phyloP scores from a whole-genome alignment of 2,113 vertebrate genomes.

The Hippocampus barbouri region DNA sequence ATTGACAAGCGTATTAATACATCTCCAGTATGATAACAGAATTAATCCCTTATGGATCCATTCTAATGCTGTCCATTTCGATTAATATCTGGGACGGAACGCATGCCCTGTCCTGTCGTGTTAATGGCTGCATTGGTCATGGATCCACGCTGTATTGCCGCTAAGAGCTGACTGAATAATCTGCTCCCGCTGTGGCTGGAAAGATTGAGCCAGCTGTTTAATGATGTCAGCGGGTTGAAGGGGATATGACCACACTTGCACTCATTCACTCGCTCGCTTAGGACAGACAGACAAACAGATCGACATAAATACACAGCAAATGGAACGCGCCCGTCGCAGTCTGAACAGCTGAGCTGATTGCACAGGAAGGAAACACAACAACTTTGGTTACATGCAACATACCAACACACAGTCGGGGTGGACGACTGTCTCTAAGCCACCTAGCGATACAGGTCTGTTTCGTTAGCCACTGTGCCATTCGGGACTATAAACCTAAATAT shows the following conservation, averaged over 20 bases:
- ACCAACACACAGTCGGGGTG: constrained; percentile 43
- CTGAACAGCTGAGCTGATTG: constrained; percentile 67
- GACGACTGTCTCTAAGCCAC: constrained; percentile 28
- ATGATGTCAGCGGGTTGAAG: constrained; percentile 71
- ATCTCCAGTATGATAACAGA: constrained; percentile 39
- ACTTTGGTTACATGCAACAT: constrained; percentile 41
- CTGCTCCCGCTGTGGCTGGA: constrained; percentile 71
- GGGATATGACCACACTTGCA: constrained; percentile 49
- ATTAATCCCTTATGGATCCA: constrained; percentile 65
- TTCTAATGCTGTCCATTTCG: constrained; percentile 61
- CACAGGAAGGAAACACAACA: constrained; percentile 63
- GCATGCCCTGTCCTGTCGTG: constrained; percentile 59
- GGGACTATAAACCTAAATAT: background rate
- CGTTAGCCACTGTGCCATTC: background rate
- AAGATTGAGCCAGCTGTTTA: constrained; percentile 75
- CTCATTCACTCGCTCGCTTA: constrained; percentile 20
- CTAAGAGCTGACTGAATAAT: constrained; percentile 71
- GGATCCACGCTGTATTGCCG: constrained; percentile 68
- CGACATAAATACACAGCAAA: constrained; percentile 39
- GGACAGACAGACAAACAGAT: constrained; percentile 41
- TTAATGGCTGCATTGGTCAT: constrained; percentile 70
- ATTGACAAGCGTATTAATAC: constrained; percentile 35
- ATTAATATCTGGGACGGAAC: constrained; percentile 63
- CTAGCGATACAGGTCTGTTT: background rate
- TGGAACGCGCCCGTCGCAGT: constrained; percentile 60